Percentiles rank a stretch among this genome's conserved stretches.
These are phyloP conservation scores for Stegodyphus mimosarum DNA, from an alignment of 1,140 invertebrate species.

Conservation along the genomic window DNA sequence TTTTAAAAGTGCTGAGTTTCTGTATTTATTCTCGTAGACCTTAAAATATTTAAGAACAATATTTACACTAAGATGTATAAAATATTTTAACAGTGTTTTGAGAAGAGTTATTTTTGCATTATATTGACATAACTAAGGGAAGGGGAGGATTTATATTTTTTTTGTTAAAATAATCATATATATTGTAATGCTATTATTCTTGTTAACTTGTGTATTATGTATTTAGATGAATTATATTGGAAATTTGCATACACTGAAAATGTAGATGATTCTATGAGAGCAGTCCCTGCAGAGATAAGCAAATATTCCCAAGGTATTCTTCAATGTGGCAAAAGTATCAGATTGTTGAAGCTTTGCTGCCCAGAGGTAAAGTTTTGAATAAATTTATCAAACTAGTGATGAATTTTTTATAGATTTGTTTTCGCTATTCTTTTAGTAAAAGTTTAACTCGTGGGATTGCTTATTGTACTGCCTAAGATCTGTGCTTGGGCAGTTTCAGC, in stretches of 20 bases:
- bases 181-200: too few relatives aligned
- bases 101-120: too few relatives aligned
- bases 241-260: conserved; percentile 44
- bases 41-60: too few relatives aligned
- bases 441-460: neutral
- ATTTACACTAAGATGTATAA: too few relatives aligned
- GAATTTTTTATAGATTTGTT: neutral
- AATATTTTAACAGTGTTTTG: too few relatives aligned
- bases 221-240: conserved; percentile 46
- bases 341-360: conserved; percentile 30
- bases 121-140: too few relatives aligned
- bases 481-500: too few relatives aligned
- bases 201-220: neutral
- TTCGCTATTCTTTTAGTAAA: neutral
- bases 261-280: conserved; percentile 10
- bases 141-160: too few relatives aligned
- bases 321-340: conserved; percentile 52
- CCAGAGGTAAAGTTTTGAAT: conserved; percentile 14
- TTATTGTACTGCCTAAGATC: too few relatives aligned
- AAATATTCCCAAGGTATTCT: conserved; percentile 36
- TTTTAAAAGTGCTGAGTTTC: too few relatives aligned
- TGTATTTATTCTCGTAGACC: too few relatives aligned
- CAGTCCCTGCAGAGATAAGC: conserved; percentile 21
- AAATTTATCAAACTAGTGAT: neutral
- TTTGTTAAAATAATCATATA: too few relatives aligned